Percentiles rank a stretch among this genome's conserved stretches.
phyloP scores from a whole-genome alignment of 2,888 invertebrate species.

The Empis livida region DNA sequence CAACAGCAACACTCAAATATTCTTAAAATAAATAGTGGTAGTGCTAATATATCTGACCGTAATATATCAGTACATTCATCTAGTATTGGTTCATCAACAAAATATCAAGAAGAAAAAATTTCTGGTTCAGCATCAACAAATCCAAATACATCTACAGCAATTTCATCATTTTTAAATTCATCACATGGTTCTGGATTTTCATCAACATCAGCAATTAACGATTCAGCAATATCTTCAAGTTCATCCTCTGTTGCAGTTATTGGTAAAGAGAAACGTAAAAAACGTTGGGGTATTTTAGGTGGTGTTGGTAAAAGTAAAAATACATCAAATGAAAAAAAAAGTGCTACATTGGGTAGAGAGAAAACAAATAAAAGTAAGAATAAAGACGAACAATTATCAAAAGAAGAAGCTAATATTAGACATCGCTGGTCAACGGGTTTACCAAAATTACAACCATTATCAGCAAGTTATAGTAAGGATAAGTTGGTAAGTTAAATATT shows the following conservation, averaged over 20 bases:
- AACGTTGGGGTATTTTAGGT: slow-evolving; percentile 57
- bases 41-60: slow-evolving; percentile 13
- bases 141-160: not conserved
- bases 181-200: slow-evolving; percentile 30
- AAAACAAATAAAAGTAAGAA: slow-evolving; percentile 39
- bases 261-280: slow-evolving; percentile 48
- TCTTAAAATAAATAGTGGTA: not conserved
- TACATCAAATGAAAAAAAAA: slow-evolving; percentile 41
- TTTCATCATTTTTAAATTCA: not conserved
- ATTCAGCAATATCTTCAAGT: slow-evolving; percentile 13
- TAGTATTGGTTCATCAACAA: slow-evolving; percentile 17
- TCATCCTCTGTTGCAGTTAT: slow-evolving; percentile 26
- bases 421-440: slow-evolving; percentile 61
- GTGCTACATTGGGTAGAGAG: slow-evolving; percentile 56
- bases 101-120: slow-evolving; percentile 34
- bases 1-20: slow-evolving; percentile 6
- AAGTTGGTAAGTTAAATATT: slow-evolving; percentile 47
- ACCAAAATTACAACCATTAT: slow-evolving; percentile 55
- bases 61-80: slow-evolving; percentile 13
- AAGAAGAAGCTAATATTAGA: slow-evolving; percentile 39
- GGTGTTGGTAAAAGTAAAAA: slow-evolving; percentile 46
- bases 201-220: slow-evolving; percentile 26
- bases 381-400: slow-evolving; percentile 28
- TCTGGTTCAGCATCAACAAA: slow-evolving; percentile 12
- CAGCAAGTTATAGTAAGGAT: slow-evolving; percentile 66